Percentiles rank a stretch among this genome's conserved stretches.
phyloP scores from a whole-genome alignment of 2,888 invertebrate genomes.

The Alcis repandata region DNA sequence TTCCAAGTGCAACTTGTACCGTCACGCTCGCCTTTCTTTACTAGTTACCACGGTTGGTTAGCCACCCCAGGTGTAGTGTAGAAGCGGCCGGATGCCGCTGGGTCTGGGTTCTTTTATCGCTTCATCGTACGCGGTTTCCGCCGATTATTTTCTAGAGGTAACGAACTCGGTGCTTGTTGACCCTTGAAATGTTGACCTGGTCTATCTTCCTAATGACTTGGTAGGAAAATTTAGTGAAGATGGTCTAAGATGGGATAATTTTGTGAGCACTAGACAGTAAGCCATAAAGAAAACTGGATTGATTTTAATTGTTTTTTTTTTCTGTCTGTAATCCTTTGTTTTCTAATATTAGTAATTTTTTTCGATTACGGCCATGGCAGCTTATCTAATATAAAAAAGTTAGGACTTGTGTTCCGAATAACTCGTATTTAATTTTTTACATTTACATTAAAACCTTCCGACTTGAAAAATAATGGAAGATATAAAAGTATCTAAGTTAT shows the following conservation, averaged over 20 bases:
- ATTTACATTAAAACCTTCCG: no score
- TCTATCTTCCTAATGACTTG: neutral
- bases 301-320: no score
- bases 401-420: no score
- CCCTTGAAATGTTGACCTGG: conserved; percentile 59
- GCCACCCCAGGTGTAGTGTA: conserved; percentile 67
- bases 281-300: no score
- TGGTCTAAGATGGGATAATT: neutral
- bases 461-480: no score
- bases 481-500: neutral
- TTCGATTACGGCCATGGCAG: no score
- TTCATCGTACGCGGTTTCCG: conserved; percentile 64
- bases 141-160: conserved; percentile 70
- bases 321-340: no score
- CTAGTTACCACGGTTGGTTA: conserved; percentile 71
- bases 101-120: conserved; percentile 58
- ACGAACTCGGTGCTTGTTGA: conserved; percentile 69
- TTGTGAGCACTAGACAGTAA: no score
- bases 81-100: conserved; percentile 24
- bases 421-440: no score
- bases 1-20: conserved; percentile 32
- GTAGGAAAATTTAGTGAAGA: neutral
- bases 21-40: conserved; percentile 52
- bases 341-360: no score
- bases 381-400: no score